Conservation (phyloP, 2,113 vertebrate species). For the Anoplopoma fimbria region DNA sequence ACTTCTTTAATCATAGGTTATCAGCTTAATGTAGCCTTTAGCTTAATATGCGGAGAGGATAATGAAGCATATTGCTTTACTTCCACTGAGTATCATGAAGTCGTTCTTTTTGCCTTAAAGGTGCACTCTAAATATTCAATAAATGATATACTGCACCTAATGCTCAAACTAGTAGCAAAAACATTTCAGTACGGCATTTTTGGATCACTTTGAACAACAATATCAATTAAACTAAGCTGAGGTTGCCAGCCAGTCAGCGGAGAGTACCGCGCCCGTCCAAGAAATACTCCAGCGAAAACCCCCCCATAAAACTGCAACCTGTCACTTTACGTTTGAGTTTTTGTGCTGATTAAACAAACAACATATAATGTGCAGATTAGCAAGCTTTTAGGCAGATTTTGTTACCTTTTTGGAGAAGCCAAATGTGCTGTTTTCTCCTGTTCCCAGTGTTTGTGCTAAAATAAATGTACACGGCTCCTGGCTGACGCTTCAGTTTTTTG, state of each 20-base stretch:
- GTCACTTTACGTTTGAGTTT: neutral
- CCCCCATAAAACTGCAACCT: conserved; percentile 4
- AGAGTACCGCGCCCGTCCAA: neutral
- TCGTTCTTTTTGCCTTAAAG: neutral
- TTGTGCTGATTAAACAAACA: neutral
- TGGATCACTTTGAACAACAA: neutral
- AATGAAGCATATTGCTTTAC: neutral
- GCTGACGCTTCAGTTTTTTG: neutral
- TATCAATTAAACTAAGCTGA: neutral
- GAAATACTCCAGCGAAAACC: neutral
- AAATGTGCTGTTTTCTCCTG: neutral
- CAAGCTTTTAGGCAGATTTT: neutral
- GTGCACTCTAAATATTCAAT: neutral
- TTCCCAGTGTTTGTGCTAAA: neutral
- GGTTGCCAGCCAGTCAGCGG: neutral
- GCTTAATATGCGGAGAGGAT: neutral
- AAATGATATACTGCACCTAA: neutral
- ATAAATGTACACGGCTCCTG: neutral
- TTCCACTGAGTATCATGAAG: neutral
- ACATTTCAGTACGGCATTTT: neutral
- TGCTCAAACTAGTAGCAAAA: neutral
- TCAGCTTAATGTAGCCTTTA: neutral
- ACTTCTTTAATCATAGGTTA: neutral
- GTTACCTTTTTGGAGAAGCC: neutral
- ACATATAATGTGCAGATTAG: neutral